phyloP scores from a whole-genome alignment of 2,888 invertebrate genomes.

The Endomychus coccineus region DNA sequence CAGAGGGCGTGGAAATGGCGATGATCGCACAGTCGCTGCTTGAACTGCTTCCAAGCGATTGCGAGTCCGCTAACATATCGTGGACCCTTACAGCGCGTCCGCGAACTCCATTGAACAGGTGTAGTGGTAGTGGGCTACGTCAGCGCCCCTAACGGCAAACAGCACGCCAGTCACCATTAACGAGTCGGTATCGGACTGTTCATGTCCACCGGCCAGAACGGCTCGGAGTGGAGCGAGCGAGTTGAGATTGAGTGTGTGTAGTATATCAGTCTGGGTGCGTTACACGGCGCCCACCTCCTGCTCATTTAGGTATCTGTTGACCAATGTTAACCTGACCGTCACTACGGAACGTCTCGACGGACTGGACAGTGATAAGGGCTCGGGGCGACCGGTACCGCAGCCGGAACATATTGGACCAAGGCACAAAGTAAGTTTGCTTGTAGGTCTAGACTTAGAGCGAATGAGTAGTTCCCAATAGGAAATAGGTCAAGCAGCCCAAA shows the following conservation, averaged over 20 bases:
- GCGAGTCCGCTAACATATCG: too few relatives aligned
- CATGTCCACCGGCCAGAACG: slow-evolving; percentile 40
- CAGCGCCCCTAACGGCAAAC: slow-evolving; percentile 27
- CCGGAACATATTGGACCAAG: slow-evolving; percentile 43
- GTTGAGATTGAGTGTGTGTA: slow-evolving; percentile 40
- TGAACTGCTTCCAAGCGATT: neutral
- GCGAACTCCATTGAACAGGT: slow-evolving; percentile 15
- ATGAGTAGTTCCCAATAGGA: too few relatives aligned
- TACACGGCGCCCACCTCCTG: slow-evolving; percentile 37
- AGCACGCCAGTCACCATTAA: slow-evolving; percentile 30
- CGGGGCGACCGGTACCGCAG: slow-evolving; percentile 42
- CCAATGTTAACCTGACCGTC: slow-evolving; percentile 45
- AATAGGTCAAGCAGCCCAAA: too few relatives aligned
- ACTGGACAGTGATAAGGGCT: slow-evolving; percentile 40
- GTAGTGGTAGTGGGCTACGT: slow-evolving; percentile 8
- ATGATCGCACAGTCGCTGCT: neutral
- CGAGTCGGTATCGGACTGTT: slow-evolving; percentile 35
- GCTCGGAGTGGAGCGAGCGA: slow-evolving; percentile 40
- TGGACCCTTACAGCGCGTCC: too few relatives aligned
- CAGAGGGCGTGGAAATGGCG: neutral
- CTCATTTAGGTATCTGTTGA: slow-evolving; percentile 36
- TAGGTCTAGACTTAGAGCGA: too few relatives aligned
- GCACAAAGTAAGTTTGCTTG: slow-evolving; percentile 42
- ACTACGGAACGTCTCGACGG: slow-evolving; percentile 39
- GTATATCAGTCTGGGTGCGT: slow-evolving; percentile 38